These are phyloP conservation scores for Homarus americanus DNA, from an alignment of 1,140 invertebrate genomes.

Conservation along the genomic window DNA sequence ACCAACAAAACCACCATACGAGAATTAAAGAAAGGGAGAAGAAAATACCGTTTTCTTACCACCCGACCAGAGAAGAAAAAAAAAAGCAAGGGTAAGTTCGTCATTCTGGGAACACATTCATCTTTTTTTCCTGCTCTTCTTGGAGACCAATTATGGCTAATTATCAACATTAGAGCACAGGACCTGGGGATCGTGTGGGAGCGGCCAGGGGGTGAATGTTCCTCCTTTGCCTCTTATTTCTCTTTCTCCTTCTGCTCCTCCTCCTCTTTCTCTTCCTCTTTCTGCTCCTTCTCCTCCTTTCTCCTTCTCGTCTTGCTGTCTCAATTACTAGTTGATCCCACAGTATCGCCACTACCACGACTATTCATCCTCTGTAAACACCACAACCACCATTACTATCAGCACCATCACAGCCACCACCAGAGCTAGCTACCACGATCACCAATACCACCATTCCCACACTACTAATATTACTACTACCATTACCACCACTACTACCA, in stretches of 20 bases:
- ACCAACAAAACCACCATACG: no score
- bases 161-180: not conserved
- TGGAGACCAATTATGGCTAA: slow-evolving; percentile 1
- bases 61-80: not conserved
- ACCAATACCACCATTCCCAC: not conserved
- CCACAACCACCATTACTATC: not conserved
- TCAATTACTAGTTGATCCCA: no score
- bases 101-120: not conserved
- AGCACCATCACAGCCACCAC: not conserved
- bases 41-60: no score
- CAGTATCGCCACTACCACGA: no score
- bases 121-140: not conserved
- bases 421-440: not conserved
- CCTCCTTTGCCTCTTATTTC: no score
- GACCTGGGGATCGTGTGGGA: not conserved
- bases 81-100: not conserved
- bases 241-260: no score
- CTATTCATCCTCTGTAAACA: no score
- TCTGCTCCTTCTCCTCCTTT: no score
- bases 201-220: not conserved
- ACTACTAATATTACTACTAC: not conserved
- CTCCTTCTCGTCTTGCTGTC: no score
- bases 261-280: no score
- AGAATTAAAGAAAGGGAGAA: no score
- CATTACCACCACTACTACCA: no score